Evolutionary conservation across 1,140 invertebrate genomes (phyloP).

Genomic region (Phthorimaea operculella): DNA sequence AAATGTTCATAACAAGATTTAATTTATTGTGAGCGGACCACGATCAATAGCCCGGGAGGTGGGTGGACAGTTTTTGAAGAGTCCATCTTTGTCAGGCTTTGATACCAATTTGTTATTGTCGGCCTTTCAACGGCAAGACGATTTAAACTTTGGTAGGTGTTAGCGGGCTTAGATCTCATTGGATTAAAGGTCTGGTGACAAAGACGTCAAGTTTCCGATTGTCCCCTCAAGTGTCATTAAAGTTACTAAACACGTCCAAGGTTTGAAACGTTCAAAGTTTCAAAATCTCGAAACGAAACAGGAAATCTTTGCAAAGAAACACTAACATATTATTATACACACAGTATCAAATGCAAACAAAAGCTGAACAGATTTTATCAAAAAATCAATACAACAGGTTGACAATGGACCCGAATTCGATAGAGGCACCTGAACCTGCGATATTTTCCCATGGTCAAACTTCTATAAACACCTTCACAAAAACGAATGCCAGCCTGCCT

Average conservation of each 20-base stretch:
- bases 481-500: slow-evolving; percentile 45
- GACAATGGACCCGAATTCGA: slow-evolving; percentile 44
- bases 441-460: slow-evolving; percentile 67
- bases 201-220: background rate
- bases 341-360: slow-evolving; percentile 23
- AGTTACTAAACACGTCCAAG: background rate
- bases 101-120: slow-evolving; percentile 66
- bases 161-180: slow-evolving; percentile 17
- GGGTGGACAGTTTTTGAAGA: slow-evolving; percentile 64
- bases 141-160: slow-evolving; percentile 60
- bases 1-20: slow-evolving; percentile 64
- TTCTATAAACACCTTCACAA: slow-evolving; percentile 57
- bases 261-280: background rate
- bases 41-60: slow-evolving; percentile 57
- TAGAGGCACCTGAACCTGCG: slow-evolving; percentile 56
- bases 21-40: slow-evolving; percentile 58
- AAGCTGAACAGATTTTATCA: slow-evolving; percentile 39
- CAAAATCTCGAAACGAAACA: background rate
- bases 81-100: slow-evolving; percentile 66
- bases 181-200: slow-evolving; percentile 3
- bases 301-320: background rate
- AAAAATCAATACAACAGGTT: slow-evolving; percentile 43
- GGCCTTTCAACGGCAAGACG: slow-evolving; percentile 50
- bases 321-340: background rate
- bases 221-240: background rate